Conservation (phyloP, 2,797 vertebrate genomes). For the Hyperoplus immaculatus region DNA sequence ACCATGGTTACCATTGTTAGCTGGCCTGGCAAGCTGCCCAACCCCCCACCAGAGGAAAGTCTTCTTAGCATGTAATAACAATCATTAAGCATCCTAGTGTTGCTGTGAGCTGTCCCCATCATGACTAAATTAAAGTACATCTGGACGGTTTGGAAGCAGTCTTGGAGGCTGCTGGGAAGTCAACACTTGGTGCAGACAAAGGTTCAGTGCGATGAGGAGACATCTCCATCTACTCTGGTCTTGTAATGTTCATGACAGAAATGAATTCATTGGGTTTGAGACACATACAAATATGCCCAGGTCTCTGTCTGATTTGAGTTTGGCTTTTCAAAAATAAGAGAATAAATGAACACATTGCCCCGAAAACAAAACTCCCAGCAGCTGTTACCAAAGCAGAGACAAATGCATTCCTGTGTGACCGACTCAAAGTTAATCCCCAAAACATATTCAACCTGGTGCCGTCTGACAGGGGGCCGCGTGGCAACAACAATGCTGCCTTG, state of each 20-base stretch:
- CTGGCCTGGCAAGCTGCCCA: slow-evolving; percentile 63
- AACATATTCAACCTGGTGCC: slow-evolving; percentile 35
- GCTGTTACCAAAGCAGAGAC: slow-evolving; percentile 47
- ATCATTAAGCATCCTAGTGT: slow-evolving; percentile 68
- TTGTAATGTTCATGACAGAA: slow-evolving; percentile 6
- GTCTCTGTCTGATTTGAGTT: not conserved
- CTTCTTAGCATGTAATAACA: slow-evolving; percentile 73
- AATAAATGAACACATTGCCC: not conserved
- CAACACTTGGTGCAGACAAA: slow-evolving; percentile 57
- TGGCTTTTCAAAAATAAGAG: not conserved
- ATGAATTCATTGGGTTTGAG: not conserved
- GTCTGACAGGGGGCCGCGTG: slow-evolving; percentile 28
- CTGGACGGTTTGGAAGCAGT: slow-evolving; percentile 54
- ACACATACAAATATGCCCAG: not conserved
- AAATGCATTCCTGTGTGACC: slow-evolving; percentile 51
- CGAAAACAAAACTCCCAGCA: slow-evolving; percentile 32
- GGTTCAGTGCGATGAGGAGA: slow-evolving; percentile 34
- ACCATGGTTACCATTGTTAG: slow-evolving; percentile 74
- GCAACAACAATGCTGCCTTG: slow-evolving; percentile 55
- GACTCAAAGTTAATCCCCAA: slow-evolving; percentile 39
- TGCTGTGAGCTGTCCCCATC: slow-evolving; percentile 60
- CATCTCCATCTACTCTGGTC: slow-evolving; percentile 21
- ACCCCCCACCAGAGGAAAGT: slow-evolving; percentile 58
- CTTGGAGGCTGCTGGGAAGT: slow-evolving; percentile 46
- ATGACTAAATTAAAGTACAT: slow-evolving; percentile 64